These are phyloP conservation scores for Nysson spinosus DNA, from an alignment of 2,888 invertebrate genomes.

Conservation along the genomic window DNA sequence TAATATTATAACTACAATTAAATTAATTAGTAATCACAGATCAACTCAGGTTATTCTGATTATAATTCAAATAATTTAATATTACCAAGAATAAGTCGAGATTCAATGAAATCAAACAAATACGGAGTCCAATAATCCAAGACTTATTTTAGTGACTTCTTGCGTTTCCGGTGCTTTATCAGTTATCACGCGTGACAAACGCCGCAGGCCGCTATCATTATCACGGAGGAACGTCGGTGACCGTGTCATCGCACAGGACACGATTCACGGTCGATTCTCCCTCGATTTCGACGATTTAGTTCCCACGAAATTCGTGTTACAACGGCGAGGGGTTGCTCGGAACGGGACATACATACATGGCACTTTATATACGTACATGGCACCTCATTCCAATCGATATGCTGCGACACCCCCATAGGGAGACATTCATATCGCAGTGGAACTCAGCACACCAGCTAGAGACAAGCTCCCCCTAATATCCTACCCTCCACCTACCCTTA, in stretches of 20 bases:
- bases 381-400: constrained; percentile 69
- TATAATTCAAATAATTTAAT: too few relatives aligned
- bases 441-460: constrained; percentile 60
- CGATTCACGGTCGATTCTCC: constrained; percentile 26
- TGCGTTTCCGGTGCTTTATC: constrained; percentile 17
- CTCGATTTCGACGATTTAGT: constrained; percentile 8
- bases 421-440: constrained; percentile 65
- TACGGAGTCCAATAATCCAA: too few relatives aligned
- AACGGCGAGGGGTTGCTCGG: constrained; percentile 16
- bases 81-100: too few relatives aligned
- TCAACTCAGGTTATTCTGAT: too few relatives aligned
- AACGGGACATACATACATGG: constrained; percentile 15
- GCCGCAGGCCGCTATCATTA: constrained; percentile 55
- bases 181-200: constrained; percentile 57
- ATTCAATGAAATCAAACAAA: too few relatives aligned
- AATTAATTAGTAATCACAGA: too few relatives aligned
- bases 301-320: constrained; percentile 43
- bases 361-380: constrained; percentile 24
- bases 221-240: constrained; percentile 32
- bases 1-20: too few relatives aligned
- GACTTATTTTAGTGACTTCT: constrained; percentile 3
- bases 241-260: constrained; percentile 39
- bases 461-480: constrained; percentile 49
- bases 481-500: constrained; percentile 21
- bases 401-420: constrained; percentile 63